Evolutionary conservation across 1,140 invertebrate genomes (phyloP).

Genomic region (Pachyrhynchus sulphureomaculatus): DNA sequence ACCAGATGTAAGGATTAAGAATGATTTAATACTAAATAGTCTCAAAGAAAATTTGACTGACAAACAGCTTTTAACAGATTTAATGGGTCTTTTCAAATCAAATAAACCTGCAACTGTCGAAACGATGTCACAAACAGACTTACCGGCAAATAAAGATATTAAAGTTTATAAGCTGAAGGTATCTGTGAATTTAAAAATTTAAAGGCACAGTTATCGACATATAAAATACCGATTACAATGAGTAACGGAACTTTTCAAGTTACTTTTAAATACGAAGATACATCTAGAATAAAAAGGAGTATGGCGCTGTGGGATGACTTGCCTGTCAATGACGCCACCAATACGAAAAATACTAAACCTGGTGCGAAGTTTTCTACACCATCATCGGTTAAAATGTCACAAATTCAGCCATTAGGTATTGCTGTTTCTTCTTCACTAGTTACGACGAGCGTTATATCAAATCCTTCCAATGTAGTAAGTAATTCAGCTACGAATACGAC

Average conservation of each 20-base stretch:
- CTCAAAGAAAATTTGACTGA: not conserved
- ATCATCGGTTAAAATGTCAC: no score
- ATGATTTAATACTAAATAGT: not conserved
- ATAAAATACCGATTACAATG: slow-evolving; percentile 33
- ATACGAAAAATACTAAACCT: no score
- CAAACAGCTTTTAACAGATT: slow-evolving; percentile 8
- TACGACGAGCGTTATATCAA: no score
- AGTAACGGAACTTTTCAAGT: slow-evolving; percentile 22
- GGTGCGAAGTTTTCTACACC: no score
- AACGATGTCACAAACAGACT: slow-evolving; percentile 7
- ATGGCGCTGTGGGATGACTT: slow-evolving; percentile 18
- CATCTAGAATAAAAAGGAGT: not conserved
- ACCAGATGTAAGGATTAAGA: slow-evolving; percentile 24
- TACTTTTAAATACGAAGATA: slow-evolving; percentile 11
- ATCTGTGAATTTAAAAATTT: slow-evolving; percentile 28
- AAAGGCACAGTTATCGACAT: slow-evolving; percentile 16
- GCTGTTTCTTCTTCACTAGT: no score
- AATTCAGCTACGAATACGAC: no score
- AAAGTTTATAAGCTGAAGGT: slow-evolving; percentile 4
- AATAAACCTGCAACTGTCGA: not conserved
- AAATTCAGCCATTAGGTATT: no score
- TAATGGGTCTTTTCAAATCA: not conserved
- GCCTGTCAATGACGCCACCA: not conserved
- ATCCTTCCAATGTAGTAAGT: no score
- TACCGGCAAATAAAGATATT: slow-evolving; percentile 16